Conservation (phyloP, 1,140 invertebrate genomes). For the Saccostrea cuccullata region DNA sequence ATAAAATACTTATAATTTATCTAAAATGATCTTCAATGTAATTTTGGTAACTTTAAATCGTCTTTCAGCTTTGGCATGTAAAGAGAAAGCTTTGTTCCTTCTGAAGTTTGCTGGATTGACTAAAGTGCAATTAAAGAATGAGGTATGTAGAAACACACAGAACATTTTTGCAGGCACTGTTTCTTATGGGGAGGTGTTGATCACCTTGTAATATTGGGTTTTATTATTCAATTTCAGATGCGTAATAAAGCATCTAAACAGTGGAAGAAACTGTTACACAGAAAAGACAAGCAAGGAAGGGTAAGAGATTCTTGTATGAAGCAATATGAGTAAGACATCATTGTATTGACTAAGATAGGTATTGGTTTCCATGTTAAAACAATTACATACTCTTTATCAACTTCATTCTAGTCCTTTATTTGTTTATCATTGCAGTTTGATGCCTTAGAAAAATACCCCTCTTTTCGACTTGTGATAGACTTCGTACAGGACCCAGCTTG, state of each 20-base stretch:
- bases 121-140: conserved; percentile 73
- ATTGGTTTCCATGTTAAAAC: background rate
- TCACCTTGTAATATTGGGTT: too few relatives aligned
- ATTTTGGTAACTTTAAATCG: background rate
- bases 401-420: background rate
- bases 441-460: conserved; percentile 73
- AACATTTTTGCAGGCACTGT: too few relatives aligned
- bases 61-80: conserved; percentile 68
- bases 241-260: conserved; percentile 59
- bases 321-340: background rate
- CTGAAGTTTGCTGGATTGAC: conserved; percentile 76
- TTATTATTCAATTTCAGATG: conserved; percentile 31
- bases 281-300: conserved; percentile 50
- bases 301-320: conserved; percentile 7
- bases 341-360: background rate
- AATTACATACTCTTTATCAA: background rate
- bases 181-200: too few relatives aligned
- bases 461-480: conserved; percentile 76
- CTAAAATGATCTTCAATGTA: background rate
- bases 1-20: background rate
- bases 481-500: conserved; percentile 77
- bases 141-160: conserved; percentile 61
- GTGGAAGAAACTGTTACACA: conserved; percentile 60
- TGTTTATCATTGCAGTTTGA: conserved; percentile 63
- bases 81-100: conserved; percentile 74